phyloP scores from a whole-genome alignment of 2,113 vertebrate genomes.

The Apodemus speciosus region DNA sequence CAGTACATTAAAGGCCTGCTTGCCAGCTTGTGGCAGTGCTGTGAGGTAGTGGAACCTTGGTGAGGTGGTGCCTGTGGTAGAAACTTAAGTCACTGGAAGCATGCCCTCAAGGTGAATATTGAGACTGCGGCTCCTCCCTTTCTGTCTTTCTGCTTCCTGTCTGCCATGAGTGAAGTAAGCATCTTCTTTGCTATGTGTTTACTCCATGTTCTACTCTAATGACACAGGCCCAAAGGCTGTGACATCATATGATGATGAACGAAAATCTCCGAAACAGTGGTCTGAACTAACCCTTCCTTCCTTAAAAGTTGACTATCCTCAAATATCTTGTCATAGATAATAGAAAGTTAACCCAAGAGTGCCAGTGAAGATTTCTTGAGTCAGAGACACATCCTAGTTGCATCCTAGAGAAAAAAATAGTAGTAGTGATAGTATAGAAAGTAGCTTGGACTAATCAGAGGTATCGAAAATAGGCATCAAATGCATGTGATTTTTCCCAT shows the following conservation, averaged over 20 bases:
- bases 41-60: not conserved
- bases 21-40: not conserved
- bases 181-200: not conserved
- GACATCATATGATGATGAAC: not conserved
- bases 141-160: not conserved
- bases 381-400: constrained; percentile 9
- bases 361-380: constrained; percentile 12
- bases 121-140: not conserved
- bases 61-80: not conserved
- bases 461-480: not conserved
- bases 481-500: not conserved
- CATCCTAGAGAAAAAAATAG: constrained; percentile 16
- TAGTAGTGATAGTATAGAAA: not conserved
- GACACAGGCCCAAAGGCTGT: not conserved
- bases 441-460: constrained; percentile 35
- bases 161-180: not conserved
- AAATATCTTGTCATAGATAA: not conserved
- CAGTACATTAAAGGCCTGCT: not conserved
- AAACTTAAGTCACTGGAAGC: not conserved
- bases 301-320: not conserved
- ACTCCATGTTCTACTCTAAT: not conserved
- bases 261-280: not conserved
- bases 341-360: constrained; percentile 3
- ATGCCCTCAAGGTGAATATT: not conserved
- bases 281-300: not conserved